These are phyloP conservation scores for Odontophorus gujanensis DNA, from an alignment of 2,113 vertebrate genomes.

Conservation along the genomic window DNA sequence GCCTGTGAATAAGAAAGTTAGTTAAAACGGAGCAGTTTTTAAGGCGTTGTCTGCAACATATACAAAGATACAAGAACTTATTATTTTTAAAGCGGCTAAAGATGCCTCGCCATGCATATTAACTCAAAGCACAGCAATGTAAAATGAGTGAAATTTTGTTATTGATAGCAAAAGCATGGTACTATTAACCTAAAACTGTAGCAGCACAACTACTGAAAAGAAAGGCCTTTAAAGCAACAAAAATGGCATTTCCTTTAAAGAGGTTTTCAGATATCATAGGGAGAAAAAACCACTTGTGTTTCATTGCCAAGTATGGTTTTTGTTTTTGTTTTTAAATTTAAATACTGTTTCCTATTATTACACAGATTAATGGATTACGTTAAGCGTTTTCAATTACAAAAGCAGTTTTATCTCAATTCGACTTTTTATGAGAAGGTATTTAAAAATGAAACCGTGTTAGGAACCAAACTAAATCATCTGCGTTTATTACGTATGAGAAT, in stretches of 20 bases:
- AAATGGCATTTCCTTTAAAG: constrained; percentile 76
- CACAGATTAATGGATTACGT: constrained; percentile 74
- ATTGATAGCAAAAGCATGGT: constrained; percentile 83
- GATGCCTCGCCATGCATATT: constrained; percentile 86
- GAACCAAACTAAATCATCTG: constrained; percentile 74
- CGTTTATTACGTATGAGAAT: constrained; percentile 80
- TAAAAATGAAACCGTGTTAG: constrained; percentile 90
- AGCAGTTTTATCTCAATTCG: constrained; percentile 77
- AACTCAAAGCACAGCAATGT: constrained; percentile 85
- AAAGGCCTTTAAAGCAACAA: constrained; percentile 79
- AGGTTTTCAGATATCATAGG: constrained; percentile 69
- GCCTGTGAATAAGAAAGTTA: constrained; percentile 82
- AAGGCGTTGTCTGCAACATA: neutral
- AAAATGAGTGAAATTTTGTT: constrained; percentile 83
- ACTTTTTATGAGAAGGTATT: constrained; percentile 81
- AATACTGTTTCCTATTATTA: constrained; percentile 61
- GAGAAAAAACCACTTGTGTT: constrained; percentile 78
- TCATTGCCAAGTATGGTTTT: constrained; percentile 74
- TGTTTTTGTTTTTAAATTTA: constrained; percentile 55
- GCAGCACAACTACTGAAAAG: constrained; percentile 83
- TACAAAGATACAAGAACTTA: constrained; percentile 70
- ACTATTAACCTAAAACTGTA: constrained; percentile 81
- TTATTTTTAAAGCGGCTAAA: constrained; percentile 75
- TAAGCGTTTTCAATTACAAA: constrained; percentile 68
- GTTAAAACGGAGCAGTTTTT: constrained; percentile 62